Evolutionary conservation across 2,113 vertebrate species (phyloP), one percentile per base, ranked within the genome.

Genomic region (Barbus barbus): DNA sequence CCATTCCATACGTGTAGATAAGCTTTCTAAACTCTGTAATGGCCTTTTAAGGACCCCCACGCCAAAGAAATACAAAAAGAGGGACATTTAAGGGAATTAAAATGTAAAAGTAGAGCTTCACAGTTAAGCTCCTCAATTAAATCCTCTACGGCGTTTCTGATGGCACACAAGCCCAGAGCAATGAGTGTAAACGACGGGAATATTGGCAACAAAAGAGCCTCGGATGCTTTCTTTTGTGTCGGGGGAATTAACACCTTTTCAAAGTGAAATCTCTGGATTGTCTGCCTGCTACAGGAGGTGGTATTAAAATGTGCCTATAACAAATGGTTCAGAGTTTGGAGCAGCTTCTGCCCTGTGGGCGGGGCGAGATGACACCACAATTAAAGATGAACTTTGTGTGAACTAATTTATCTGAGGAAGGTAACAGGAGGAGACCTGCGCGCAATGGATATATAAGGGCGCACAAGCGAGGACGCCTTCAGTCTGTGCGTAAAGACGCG

Each of bases 301-400:
- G 87, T 92, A 94, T 94, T 94, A 94, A 94, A 90, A 90, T 89
- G 90, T 86, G 87, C 87, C 86, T 84, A 83, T 92, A 95, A 93
- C 95, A 96, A 96, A 96, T 86, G 92, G 96, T 95, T 95, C 93
- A 94, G 94, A 92, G 94, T 94, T 93, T 93, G 90, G 92, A 89
- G 91, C 85, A 92, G 93, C 94, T 92, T 91, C 92, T 90, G 88
- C 89, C 91, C 86, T 80, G 89, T 94, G 91, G 97, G 98, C 95
- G 97, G 93, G 90, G 91, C 93, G 86, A 85, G 94, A 93, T 93
- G 92, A 93, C 92, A 87, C 95, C 91, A 93, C 96, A 97, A 98
- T 98, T 98, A 98, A 97, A 97, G 96, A 97, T 99, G 98, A 99
- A 99, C 97, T 99, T 97, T 98, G 95, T 91, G 95, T 98, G 98